Conservation (phyloP, 2,797 vertebrate species). For the Sebastes steindachneri region DNA sequence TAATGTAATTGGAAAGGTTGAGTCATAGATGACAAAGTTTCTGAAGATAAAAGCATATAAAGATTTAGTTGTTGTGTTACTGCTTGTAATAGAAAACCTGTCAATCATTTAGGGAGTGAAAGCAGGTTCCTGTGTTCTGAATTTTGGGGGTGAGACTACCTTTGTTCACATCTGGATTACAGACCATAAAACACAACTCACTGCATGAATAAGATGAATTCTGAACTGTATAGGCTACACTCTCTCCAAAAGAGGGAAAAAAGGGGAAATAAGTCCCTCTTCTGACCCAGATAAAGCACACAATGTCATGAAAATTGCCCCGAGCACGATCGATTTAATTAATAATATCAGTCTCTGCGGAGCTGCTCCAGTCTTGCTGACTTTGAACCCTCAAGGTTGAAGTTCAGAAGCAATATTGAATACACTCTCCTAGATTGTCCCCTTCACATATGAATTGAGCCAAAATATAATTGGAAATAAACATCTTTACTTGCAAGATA, state of each 20-base stretch:
- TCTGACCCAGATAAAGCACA: conserved; percentile 37
- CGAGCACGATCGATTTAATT: conserved; percentile 6
- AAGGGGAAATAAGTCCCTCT: background rate
- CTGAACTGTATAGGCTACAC: background rate
- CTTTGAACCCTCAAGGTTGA: background rate
- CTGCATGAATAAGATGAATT: background rate
- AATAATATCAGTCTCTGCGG: conserved; percentile 16
- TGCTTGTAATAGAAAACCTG: background rate
- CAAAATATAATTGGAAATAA: background rate
- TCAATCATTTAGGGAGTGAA: background rate
- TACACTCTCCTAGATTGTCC: background rate
- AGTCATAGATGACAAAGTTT: background rate
- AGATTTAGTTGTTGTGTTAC: background rate
- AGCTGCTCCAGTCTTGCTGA: conserved; percentile 33
- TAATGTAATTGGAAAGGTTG: background rate
- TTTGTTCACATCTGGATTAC: background rate
- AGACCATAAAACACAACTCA: background rate
- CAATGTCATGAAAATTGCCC: background rate
- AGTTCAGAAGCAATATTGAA: background rate
- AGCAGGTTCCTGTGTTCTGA: background rate
- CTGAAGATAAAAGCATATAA: background rate
- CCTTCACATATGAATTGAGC: background rate
- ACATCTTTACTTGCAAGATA: background rate
- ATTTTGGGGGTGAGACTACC: background rate
- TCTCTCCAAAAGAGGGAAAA: background rate